A percentile compares a stretch with the other conserved stretches of the same genome.
Conservation (phyloP, 1,140 invertebrate species). For the Trichogramma pretiosum region DNA sequence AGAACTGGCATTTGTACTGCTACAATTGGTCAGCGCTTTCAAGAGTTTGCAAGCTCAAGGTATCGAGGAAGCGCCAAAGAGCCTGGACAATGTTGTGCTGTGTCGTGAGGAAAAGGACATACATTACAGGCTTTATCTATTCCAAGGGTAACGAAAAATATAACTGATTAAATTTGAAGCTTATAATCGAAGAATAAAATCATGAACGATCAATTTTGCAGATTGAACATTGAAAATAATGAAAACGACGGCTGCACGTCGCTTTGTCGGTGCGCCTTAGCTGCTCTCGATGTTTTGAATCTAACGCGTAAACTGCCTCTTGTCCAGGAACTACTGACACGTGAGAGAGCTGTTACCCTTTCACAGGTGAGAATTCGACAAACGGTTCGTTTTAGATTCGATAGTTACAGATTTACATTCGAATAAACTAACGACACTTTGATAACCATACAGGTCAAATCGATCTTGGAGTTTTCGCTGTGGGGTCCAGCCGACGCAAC, state of each 20-base stretch:
- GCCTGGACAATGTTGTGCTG: conserved; percentile 57
- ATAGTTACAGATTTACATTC: neutral
- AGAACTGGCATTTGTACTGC: conserved; percentile 61
- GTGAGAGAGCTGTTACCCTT: conserved; percentile 64
- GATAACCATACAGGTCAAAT: conserved; percentile 49
- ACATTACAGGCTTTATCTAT: conserved; percentile 59
- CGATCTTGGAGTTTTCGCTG: conserved; percentile 70
- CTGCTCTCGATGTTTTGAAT: conserved; percentile 55
- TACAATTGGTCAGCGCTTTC: conserved; percentile 70
- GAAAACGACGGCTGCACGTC: conserved; percentile 56
- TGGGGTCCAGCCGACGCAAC: conserved; percentile 75
- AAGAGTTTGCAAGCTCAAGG: conserved; percentile 77
- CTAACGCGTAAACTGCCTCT: conserved; percentile 57
- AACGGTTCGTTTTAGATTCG: neutral
- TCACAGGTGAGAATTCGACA: conserved; percentile 43
- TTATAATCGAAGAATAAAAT: too few species aligned
- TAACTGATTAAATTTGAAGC: conserved; percentile 9
- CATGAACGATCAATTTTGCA: too few species aligned
- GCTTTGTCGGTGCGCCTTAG: conserved; percentile 68
- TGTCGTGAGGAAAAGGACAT: conserved; percentile 52
- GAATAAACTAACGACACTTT: neutral
- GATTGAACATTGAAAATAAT: conserved; percentile 51
- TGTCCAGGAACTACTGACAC: conserved; percentile 57
- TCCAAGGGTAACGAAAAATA: conserved; percentile 55
- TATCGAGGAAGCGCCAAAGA: conserved; percentile 64